Evolutionary conservation across 2,113 vertebrate species (phyloP), one percentile per base, ranked within the genome.

Genomic region (Collichthys lucidus): DNA sequence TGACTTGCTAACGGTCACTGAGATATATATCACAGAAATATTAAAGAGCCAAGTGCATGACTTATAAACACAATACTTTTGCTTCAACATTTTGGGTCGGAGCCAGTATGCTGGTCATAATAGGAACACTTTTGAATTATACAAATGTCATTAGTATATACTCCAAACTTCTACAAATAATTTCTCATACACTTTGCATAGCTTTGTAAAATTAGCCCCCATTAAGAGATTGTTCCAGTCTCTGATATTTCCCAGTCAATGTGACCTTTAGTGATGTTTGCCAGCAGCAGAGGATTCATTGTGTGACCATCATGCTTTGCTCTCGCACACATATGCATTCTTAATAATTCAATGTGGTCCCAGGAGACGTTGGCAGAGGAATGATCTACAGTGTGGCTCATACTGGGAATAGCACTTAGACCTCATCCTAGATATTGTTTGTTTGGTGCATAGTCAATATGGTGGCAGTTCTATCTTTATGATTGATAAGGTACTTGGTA

Each of bases 351-450:
- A 88, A 44, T 78, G 70, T 73, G 19, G 42, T 83, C 89, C 81
- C 80, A 16, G 16, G 84, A 88, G 86, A 89, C 31, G n/a, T n/a
- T 68, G 79, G 67, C 69, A 59, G 57, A 72, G 80, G 67, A 85
- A 79, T 88, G 84, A 91, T 91, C 64, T 89, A 88, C 86, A 88
- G 69, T 79, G 83, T 85, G 68, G 64, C 40, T 65, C 40, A 52
- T 84, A 75, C 72, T 81, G 91, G 86, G 88, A 90, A 86, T 85
- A 88, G 91, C 91, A 89, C 88, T 92, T 92, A 90, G 84, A 80
- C 79, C 84, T 83, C 87, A 93, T 92, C 84, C 80, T 50, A 87
- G 89, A 93, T 90, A 89, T 91, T 93, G 92, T 93, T 92, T 91
- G 91, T 89, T 88, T 88, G 88, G 85, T 92, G 88, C 84, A 74